Conservation (phyloP, 2,113 vertebrate genomes). For the Psophia crepitans region DNA sequence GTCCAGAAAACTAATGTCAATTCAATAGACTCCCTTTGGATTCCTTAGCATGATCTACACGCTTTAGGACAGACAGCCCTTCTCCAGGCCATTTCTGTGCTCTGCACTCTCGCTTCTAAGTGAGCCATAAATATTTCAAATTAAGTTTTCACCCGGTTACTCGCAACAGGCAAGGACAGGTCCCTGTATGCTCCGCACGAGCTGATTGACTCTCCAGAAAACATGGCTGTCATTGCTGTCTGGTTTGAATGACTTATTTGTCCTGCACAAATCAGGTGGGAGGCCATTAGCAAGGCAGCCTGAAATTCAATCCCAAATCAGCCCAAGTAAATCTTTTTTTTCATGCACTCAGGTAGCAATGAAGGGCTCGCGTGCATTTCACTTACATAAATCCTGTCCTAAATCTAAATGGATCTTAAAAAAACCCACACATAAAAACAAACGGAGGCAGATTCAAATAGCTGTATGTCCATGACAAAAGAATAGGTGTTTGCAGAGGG, state of each 20-base stretch:
- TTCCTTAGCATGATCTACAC: neutral
- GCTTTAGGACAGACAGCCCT: neutral
- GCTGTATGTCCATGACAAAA: neutral
- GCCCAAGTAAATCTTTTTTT: neutral
- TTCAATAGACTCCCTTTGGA: neutral
- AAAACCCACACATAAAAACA: fast-evolving
- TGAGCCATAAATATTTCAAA: slow-evolving; percentile 55
- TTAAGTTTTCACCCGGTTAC: neutral
- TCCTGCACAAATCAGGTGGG: neutral
- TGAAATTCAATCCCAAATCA: slow-evolving; percentile 1
- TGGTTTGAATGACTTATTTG: neutral
- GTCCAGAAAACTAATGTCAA: neutral
- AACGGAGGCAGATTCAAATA: neutral
- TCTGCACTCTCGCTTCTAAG: neutral
- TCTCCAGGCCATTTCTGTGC: neutral
- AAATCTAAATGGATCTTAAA: neutral
- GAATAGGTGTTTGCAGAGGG: neutral
- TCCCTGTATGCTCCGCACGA: neutral
- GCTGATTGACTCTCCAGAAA: neutral
- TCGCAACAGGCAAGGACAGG: neutral
- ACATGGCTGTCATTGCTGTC: neutral
- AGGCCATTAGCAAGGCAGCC: neutral
- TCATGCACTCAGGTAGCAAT: neutral
- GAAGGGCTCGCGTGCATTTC: neutral
- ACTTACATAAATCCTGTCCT: neutral